Base-by-base conservation (phyloP, 2,888 invertebrate species). In the Eumerus sabulonum region DNA sequence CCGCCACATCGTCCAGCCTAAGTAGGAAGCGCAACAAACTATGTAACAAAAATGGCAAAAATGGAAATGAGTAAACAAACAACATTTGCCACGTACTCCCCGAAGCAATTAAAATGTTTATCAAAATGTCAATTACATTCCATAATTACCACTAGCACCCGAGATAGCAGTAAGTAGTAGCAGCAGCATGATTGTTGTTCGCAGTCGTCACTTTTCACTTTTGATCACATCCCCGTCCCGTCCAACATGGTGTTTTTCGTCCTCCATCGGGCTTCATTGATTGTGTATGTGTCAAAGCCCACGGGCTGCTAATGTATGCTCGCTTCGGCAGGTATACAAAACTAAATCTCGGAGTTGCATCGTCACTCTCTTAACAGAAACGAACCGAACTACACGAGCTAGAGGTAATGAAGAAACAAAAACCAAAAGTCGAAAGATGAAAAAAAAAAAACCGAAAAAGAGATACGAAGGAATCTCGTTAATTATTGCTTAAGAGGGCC, bases 61-160 rank as follows among this genome's bases (percentile, higher is more conserved):
- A 27, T 27, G 2, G 27, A 27, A 27, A 27, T 7, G 27, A 7
- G 27, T 27, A 27, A 27, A 27, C 2, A 27, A 27, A 4, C 7
- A 27, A 27, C 27, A n/a, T n/a, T n/a, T n/a, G n/a, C n/a, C 7
- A 27, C 27, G 7, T 4, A 27, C 7, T 27, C 27, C 27, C 27
- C 7, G 3, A 12, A 5, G 63, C 60, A 66, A 71, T 77, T 67
- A 72, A 77, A 73, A 68, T 62, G 36, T 63, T 72, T 77, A 57
- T 77, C 63, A 62, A 67, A 67, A 77, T 73, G 67, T 77, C 77
- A 77, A 77, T 76, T 71, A 77, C 67, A 53, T 68, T 53, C 62
- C 62, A 67, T 77, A 63, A 77, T 77, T 77, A 63, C 62, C 62
- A 36, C 62, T 72, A 51, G 5, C 40, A n/a, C 40, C 40, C 40